These are phyloP conservation scores for Pyxicephalus adspersus DNA, from an alignment of 2,113 vertebrate species.

Conservation along the genomic window DNA sequence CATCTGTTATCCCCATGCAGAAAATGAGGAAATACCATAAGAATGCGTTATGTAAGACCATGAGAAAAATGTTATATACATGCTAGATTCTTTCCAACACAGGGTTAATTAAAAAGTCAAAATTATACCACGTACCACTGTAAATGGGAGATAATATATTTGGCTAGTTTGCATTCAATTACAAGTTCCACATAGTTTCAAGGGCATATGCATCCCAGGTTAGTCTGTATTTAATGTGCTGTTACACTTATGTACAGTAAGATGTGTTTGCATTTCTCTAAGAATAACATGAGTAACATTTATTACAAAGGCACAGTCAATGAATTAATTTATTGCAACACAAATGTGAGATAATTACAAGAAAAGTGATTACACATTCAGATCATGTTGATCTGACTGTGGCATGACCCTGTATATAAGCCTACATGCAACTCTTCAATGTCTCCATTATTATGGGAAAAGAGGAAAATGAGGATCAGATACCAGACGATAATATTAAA, in stretches of 20 bases:
- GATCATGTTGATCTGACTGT: constrained; percentile 27
- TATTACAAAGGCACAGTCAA: background rate
- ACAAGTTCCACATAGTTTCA: background rate
- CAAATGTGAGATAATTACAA: background rate
- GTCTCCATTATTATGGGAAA: constrained; percentile 32
- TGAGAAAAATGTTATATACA: too few relatives aligned
- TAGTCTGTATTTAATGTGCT: background rate
- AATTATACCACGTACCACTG: too few relatives aligned
- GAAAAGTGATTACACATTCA: constrained; percentile 1
- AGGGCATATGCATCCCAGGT: background rate
- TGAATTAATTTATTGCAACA: background rate
- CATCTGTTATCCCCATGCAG: too few relatives aligned
- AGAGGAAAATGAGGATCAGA: constrained; percentile 43
- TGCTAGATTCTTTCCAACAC: too few relatives aligned
- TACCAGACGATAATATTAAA: constrained; percentile 39
- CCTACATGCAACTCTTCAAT: constrained; percentile 11
- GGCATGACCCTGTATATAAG: constrained; percentile 38
- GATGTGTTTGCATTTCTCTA: background rate
- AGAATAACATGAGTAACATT: constrained; percentile 1
- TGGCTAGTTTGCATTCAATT: too few relatives aligned
- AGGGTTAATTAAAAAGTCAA: too few relatives aligned
- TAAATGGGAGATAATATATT: too few relatives aligned
- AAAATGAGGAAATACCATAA: too few relatives aligned
- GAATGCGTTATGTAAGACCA: too few relatives aligned
- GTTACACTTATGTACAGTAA: background rate